These are phyloP conservation scores for Mesorhabditis spiculigera DNA, from an alignment of 2,888 invertebrate genomes.

Conservation along the genomic window DNA sequence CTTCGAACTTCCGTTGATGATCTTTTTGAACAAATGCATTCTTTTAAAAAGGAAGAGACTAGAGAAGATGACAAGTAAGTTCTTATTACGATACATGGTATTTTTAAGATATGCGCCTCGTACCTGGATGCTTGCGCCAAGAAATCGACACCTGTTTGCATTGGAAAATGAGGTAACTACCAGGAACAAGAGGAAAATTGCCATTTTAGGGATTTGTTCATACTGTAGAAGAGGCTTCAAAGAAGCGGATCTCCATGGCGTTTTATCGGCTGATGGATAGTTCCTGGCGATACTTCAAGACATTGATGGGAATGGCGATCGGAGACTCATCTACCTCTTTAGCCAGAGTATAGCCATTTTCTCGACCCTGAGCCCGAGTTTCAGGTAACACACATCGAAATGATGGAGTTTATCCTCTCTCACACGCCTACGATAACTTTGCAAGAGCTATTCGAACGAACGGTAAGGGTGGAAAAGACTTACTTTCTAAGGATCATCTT, in stretches of 20 bases:
- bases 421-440: slow-evolving; percentile 37
- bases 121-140: slow-evolving; percentile 25
- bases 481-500: slow-evolving; percentile 7
- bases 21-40: slow-evolving; percentile 23
- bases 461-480: slow-evolving; percentile 16
- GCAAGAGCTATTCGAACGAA: slow-evolving; percentile 34
- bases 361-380: not conserved
- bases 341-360: slow-evolving; percentile 17
- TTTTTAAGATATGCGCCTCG: slow-evolving; percentile 12
- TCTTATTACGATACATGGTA: not conserved
- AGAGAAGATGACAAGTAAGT: slow-evolving; percentile 13
- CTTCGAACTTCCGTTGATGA: slow-evolving; percentile 22
- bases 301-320: slow-evolving; percentile 37
- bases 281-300: slow-evolving; percentile 30
- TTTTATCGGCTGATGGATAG: slow-evolving; percentile 31
- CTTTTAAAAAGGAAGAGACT: slow-evolving; percentile 16
- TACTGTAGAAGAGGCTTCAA: slow-evolving; percentile 23
- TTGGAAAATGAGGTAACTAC: slow-evolving; percentile 17
- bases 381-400: slow-evolving; percentile 30
- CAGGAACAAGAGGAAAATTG: not conserved
- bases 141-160: slow-evolving; percentile 30
- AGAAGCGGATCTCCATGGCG: slow-evolving; percentile 28
- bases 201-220: not conserved
- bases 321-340: slow-evolving; percentile 38
- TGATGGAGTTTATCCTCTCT: slow-evolving; percentile 28